phyloP scores from a whole-genome alignment of 2,113 vertebrate species.

The Bambusicola thoracicus region DNA sequence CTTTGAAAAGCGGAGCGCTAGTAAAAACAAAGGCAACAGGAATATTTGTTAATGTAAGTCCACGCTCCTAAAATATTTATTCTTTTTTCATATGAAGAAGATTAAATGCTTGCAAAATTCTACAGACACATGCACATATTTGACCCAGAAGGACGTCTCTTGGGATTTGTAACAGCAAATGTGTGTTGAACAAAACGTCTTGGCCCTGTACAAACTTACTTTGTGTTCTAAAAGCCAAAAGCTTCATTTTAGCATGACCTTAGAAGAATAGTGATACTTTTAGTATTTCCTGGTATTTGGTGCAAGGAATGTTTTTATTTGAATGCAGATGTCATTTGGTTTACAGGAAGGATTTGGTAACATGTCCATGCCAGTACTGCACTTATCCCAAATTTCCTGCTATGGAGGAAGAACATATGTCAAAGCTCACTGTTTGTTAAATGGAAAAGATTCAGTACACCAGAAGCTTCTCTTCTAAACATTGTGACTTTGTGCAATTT shows the following conservation, averaged over 20 bases:
- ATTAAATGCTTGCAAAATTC: conserved; percentile 77
- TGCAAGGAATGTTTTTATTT: conserved; percentile 86
- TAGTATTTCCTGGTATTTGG: conserved; percentile 85
- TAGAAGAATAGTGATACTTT: conserved; percentile 83
- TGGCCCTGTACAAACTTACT: conserved; percentile 74
- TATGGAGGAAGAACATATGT: conserved; percentile 84
- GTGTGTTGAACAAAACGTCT: conserved; percentile 78
- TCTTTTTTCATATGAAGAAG: conserved; percentile 76
- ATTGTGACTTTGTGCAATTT: conserved; percentile 86
- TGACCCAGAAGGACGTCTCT: conserved; percentile 73
- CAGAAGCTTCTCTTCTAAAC: conserved; percentile 88
- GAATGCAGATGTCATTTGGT: conserved; percentile 85
- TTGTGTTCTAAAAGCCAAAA: conserved; percentile 79
- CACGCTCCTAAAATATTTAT: conserved; percentile 78
- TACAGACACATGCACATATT: conserved; percentile 74
- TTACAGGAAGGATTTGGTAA: conserved; percentile 88
- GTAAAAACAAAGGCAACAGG: conserved; percentile 75
- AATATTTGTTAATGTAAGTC: conserved; percentile 74
- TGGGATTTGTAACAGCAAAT: conserved; percentile 80
- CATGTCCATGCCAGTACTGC: conserved; percentile 81
- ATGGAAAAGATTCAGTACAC: conserved; percentile 81
- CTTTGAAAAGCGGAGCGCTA: conserved; percentile 72
- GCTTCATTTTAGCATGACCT: conserved; percentile 83
- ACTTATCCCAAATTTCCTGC: conserved; percentile 87
- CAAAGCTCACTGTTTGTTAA: conserved; percentile 83